phyloP scores from a whole-genome alignment of 2,113 vertebrate genomes.

The Oryctolagus cuniculus region mOryCun1.1 NC_091441.1:124240501-124241000 shows the following conservation, averaged over 20 bases:
- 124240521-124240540: too few species aligned
- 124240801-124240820: neutral
- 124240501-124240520: neutral
- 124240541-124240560: neutral
- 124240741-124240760: neutral
- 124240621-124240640: neutral
- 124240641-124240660: neutral
- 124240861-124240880: too few species aligned
- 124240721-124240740: neutral
- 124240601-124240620: neutral
- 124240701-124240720: neutral
- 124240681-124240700: neutral
- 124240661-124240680: neutral
- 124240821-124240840: neutral
- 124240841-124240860: neutral
- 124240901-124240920: too few species aligned
- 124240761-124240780: neutral
- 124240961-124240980: too few species aligned
- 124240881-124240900: too few species aligned
- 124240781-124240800: neutral
- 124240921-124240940: too few species aligned
- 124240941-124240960: too few species aligned
- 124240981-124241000: too few species aligned
- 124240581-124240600: neutral
- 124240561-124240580: neutral